These are phyloP conservation scores for Cepaea hortensis DNA, from an alignment of 2,888 invertebrate species.

Conservation along the genomic window DNA sequence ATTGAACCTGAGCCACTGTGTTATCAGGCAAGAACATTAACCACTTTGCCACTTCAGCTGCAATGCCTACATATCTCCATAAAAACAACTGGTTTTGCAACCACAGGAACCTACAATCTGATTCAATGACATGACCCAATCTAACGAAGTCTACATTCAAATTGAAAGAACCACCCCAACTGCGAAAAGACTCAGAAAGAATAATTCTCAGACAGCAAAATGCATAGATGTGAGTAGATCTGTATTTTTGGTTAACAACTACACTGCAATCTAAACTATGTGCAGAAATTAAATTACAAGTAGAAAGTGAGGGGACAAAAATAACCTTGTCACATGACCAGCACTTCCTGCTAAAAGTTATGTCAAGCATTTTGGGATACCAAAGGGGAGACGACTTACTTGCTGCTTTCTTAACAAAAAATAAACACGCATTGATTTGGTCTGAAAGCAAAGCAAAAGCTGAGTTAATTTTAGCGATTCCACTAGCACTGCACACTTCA, in stretches of 20 bases:
- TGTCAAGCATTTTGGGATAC: conserved; percentile 10
- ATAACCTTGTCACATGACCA: not conserved
- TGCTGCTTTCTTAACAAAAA: conserved; percentile 44
- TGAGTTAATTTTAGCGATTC: not conserved
- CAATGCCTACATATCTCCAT: not conserved
- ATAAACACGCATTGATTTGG: conserved; percentile 45
- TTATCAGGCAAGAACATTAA: not conserved
- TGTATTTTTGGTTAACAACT: not conserved
- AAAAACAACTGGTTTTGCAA: not conserved
- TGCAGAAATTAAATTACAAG: not conserved
- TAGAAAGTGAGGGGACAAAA: not conserved
- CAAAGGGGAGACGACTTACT: conserved; percentile 30
- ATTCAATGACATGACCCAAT: not conserved
- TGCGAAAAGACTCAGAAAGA: not conserved
- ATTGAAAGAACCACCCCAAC: not conserved
- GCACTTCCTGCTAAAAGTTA: not conserved
- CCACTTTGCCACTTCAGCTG: not conserved
- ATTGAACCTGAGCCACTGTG: not conserved
- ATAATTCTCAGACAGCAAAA: not conserved
- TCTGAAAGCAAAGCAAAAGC: conserved; percentile 39
- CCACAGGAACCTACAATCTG: not conserved
- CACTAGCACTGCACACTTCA: not conserved
- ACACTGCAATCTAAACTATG: not conserved
- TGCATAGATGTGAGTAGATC: not conserved
- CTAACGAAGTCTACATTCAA: not conserved